These are phyloP conservation scores for Dendrolimus kikuchii DNA, from an alignment of 1,140 invertebrate species.

Conservation along the genomic window DNA sequence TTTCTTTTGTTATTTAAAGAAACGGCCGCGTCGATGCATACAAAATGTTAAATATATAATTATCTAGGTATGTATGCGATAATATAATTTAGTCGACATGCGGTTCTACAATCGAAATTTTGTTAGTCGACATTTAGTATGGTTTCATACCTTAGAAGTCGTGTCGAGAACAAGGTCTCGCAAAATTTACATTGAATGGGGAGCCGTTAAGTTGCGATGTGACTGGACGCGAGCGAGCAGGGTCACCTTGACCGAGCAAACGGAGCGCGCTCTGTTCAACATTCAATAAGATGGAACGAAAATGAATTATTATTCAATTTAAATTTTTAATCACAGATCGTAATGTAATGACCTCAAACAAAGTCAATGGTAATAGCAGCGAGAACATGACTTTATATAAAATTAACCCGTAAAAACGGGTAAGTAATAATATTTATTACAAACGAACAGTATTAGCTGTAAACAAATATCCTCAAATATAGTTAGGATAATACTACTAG, in stretches of 20 bases:
- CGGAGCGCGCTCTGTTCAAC: slow-evolving; percentile 11
- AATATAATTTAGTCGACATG: neutral
- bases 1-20: slow-evolving; percentile 54
- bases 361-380: too few relatives aligned
- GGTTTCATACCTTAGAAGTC: slow-evolving; percentile 20
- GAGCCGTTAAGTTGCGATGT: slow-evolving; percentile 52
- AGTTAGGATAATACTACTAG: slow-evolving; percentile 7
- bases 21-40: slow-evolving; percentile 16
- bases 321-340: too few relatives aligned
- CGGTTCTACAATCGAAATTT: slow-evolving; percentile 4
- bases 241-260: slow-evolving; percentile 59
- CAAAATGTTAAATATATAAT: slow-evolving; percentile 17
- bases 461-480: too few relatives aligned
- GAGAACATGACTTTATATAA: too few relatives aligned
- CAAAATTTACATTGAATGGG: slow-evolving; percentile 64
- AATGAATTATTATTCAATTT: too few relatives aligned
- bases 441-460: too few relatives aligned
- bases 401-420: too few relatives aligned
- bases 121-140: slow-evolving; percentile 12
- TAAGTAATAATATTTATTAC: too few relatives aligned
- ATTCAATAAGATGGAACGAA: too few relatives aligned
- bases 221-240: slow-evolving; percentile 33
- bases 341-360: too few relatives aligned
- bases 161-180: slow-evolving; percentile 35
- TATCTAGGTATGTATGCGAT: slow-evolving; percentile 8